phyloP scores from a whole-genome alignment of 2,888 invertebrate species.

The Achlya flavicornis region DNA sequence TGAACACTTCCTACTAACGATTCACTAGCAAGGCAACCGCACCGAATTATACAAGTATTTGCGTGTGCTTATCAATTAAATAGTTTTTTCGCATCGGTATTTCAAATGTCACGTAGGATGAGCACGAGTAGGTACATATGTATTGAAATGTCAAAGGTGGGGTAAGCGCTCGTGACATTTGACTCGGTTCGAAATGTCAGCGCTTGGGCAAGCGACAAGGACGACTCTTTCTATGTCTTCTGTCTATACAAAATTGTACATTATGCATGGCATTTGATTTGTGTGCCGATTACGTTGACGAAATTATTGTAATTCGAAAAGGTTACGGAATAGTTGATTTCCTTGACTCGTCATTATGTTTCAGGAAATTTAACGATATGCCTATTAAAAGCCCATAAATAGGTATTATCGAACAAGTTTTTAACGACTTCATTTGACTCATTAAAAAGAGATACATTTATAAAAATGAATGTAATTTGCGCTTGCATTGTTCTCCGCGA shows the following conservation, averaged over 20 bases:
- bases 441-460: neutral
- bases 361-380: conserved; percentile 57
- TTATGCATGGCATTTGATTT: conserved; percentile 80
- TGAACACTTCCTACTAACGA: neutral
- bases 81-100: conserved; percentile 50
- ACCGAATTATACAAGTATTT: conserved; percentile 32
- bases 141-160: conserved; percentile 74
- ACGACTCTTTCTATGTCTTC: conserved; percentile 81
- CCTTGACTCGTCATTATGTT: conserved; percentile 69
- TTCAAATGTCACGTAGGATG: conserved; percentile 67
- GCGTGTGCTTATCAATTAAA: too few relatives aligned
- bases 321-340: conserved; percentile 75
- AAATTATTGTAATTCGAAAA: conserved; percentile 75
- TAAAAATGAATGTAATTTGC: neutral
- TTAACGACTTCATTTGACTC: conserved; percentile 19
- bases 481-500: neutral
- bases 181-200: conserved; percentile 79
- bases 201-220: conserved; percentile 81
- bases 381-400: conserved; percentile 40
- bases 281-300: conserved; percentile 65
- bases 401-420: conserved; percentile 30
- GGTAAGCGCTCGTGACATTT: conserved; percentile 79
- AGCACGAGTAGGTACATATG: conserved; percentile 21
- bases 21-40: neutral
- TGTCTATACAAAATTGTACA: conserved; percentile 67